A percentile compares a stretch with the other conserved stretches of the same genome.
Conservation (phyloP, 2,888 invertebrate genomes). For the Eueremaeus valkanovi region DNA sequence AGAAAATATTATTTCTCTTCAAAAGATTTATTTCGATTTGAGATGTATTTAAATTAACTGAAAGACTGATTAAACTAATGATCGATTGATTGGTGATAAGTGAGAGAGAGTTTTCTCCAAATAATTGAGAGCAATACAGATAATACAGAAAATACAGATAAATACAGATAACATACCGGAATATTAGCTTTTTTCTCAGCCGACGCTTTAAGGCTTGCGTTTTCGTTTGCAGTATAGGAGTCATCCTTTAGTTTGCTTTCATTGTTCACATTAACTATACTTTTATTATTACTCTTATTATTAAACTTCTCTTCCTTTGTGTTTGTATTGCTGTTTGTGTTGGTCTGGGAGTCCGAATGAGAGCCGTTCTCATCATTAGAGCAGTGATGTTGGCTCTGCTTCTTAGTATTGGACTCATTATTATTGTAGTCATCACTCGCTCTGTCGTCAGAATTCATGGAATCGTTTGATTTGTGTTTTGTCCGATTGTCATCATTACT, state of each 20-base stretch:
- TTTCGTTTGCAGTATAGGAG: neutral
- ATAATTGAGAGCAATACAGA: too few relatives aligned
- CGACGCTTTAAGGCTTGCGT: neutral
- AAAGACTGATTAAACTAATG: too few relatives aligned
- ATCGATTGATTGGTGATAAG: too few relatives aligned
- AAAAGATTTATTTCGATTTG: too few relatives aligned
- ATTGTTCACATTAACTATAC: neutral
- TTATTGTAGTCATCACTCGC: neutral
- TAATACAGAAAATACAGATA: neutral
- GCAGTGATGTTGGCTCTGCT: neutral
- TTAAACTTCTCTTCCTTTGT: too few relatives aligned
- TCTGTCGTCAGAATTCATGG: neutral
- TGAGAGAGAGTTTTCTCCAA: too few relatives aligned
- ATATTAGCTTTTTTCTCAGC: slow-evolving; percentile 12
- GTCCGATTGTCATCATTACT: slow-evolving; percentile 3
- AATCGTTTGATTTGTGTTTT: neutral
- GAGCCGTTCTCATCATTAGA: neutral
- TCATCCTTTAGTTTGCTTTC: slow-evolving; percentile 5
- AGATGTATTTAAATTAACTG: too few relatives aligned
- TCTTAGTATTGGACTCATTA: neutral
- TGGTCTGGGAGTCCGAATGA: neutral
- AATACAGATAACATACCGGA: neutral
- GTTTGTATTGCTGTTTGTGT: neutral
- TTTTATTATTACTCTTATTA: neutral
- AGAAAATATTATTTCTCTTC: too few relatives aligned